phyloP scores from a whole-genome alignment of 1,140 invertebrate genomes.

The Sweltsa coloradensis region DNA sequence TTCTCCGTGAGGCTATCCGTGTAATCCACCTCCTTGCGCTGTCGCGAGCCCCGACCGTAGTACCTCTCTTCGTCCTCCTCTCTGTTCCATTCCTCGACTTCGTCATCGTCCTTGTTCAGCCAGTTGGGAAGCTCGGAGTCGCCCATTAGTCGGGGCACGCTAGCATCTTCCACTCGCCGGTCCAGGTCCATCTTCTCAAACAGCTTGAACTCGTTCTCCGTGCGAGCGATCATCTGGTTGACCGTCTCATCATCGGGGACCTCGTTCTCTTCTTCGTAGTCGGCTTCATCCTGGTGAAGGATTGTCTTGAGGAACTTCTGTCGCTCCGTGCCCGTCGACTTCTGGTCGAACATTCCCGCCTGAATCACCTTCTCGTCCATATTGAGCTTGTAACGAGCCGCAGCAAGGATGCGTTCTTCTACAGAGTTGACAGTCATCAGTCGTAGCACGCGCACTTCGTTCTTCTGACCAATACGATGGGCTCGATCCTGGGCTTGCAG shows the following conservation, averaged over 20 bases:
- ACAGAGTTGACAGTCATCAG: conserved; percentile 60
- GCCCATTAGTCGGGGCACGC: conserved; percentile 43
- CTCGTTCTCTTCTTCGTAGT: conserved; percentile 55
- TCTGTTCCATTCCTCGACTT: conserved; percentile 32
- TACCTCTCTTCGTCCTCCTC: conserved; percentile 31
- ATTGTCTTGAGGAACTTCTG: conserved; percentile 48
- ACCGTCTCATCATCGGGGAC: conserved; percentile 62
- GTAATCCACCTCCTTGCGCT: conserved; percentile 58
- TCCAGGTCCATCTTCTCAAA: conserved; percentile 57
- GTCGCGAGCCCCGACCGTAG: conserved; percentile 36
- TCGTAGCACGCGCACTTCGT: conserved; percentile 49
- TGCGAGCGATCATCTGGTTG: conserved; percentile 59
- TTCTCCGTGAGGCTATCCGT: conserved; percentile 49
- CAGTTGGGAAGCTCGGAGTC: conserved; percentile 48
- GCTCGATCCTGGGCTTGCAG: conserved; percentile 54
- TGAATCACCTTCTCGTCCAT: conserved; percentile 67
- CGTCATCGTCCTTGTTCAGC: conserved; percentile 45
- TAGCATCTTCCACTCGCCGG: conserved; percentile 37
- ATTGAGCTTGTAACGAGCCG: conserved; percentile 53
- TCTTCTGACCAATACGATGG: conserved; percentile 59
- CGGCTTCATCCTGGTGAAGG: conserved; percentile 40
- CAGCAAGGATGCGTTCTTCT: conserved; percentile 56
- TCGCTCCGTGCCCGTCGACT: conserved; percentile 50
- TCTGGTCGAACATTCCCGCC: conserved; percentile 62
- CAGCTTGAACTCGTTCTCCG: conserved; percentile 50